Base-by-base conservation (phyloP, 2,888 invertebrate genomes). In the Mellilla xanthometata region DNA sequence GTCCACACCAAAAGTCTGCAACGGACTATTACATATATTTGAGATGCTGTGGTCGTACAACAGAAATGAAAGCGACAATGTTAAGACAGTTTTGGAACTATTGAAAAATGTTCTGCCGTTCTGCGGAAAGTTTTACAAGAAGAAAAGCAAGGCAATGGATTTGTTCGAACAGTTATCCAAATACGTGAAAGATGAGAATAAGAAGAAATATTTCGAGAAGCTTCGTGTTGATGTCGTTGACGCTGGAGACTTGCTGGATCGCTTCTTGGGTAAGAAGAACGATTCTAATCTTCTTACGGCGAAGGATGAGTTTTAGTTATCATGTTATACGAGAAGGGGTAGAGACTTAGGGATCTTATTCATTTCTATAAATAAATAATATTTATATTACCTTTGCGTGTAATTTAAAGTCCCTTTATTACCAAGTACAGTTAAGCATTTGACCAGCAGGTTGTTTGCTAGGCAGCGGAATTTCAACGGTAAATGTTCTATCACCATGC, bases 21-120 rank as follows among this genome's bases (percentile, higher is more conserved):
- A 76, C 22, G 85, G 85, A 0, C 45, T 88, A 7, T 38, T 85
- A 0, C 70, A 78, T 3, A 71, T 85, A 10, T 77, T 83, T 31
- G 55, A 57, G 27, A 52, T 57, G 0, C 52, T 68, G 0, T 74
- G 72, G 65, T 49, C 66, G 0, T 67, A 65, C 15, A 60, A 58
- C 8, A 54, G 52, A 0, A 54, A 66, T 1, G 63, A 71, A 70
- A 1, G 26, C 73, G 0, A 49, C 73, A 38, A 42, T 12, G 10
- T 48, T 1, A 30, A 56, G 0, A 61, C 72, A 0, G 58, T 83
- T 26, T 58, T 81, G 2, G 71, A 78, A 0, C 51, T 82, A 1
- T 32, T 83, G 1, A 72, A 68, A 28, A 76, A 71, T 32, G 63
- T 79, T 1, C 71, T 77, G 39, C 72, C 68, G 0, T 81, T 67